phyloP scores from a whole-genome alignment of 2,888 invertebrate species.

The Synergus japonicus region DNA sequence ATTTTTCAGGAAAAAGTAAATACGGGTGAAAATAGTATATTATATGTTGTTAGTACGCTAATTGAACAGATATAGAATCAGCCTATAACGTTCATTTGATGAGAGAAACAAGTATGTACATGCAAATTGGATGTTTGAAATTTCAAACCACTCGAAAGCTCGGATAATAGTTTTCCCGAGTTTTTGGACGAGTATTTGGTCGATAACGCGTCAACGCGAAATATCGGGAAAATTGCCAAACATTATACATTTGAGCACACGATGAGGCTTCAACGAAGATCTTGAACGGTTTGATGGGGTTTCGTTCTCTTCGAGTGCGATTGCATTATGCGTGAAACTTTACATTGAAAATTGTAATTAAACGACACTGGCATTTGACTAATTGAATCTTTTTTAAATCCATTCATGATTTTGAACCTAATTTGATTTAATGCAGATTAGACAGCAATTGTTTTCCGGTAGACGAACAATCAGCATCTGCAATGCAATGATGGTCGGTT shows the following conservation, averaged over 20 bases:
- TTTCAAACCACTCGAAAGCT: conserved; percentile 35
- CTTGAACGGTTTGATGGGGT: conserved; percentile 13
- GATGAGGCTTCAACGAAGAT: conserved; percentile 1
- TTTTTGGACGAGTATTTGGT: conserved; percentile 30
- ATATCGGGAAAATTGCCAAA: conserved; percentile 31
- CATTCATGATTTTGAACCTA: background rate
- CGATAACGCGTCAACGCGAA: conserved; percentile 36
- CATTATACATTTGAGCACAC: conserved; percentile 24
- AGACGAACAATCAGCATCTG: conserved; percentile 19
- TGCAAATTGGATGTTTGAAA: conserved; percentile 57
- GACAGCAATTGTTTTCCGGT: conserved; percentile 11
- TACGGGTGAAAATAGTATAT: conserved; percentile 12
- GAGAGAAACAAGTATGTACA: conserved; percentile 33
- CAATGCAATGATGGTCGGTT: conserved; percentile 24
- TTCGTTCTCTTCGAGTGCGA: conserved; percentile 29
- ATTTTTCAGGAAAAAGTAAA: conserved; percentile 10
- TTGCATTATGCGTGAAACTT: conserved; percentile 21
- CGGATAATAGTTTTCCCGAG: conserved; percentile 38
- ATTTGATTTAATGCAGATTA: background rate
- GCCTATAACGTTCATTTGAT: conserved; percentile 35
- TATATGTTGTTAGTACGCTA: conserved; percentile 29
- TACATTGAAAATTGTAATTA: conserved; percentile 1
- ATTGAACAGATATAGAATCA: conserved; percentile 42
- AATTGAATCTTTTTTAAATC: background rate
- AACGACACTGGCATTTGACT: conserved; percentile 9